Evolutionary conservation across 2,113 vertebrate species (phyloP).

Genomic region (Limanda limanda): DNA sequence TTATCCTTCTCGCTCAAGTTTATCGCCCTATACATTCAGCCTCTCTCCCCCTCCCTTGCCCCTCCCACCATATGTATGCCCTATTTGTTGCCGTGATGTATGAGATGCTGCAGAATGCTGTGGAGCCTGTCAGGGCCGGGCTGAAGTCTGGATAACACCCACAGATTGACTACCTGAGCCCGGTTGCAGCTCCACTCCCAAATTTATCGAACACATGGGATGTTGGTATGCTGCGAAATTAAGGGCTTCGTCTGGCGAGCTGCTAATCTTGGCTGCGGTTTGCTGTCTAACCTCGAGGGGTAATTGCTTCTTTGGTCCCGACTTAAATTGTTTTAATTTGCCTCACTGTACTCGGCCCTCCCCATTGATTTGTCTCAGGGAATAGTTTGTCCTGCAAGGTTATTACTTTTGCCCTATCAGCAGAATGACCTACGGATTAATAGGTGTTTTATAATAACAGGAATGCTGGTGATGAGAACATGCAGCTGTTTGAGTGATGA

Average conservation of each 20-base stretch:
- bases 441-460: conserved; percentile 3
- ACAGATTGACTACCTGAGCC: conserved; percentile 67
- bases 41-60: conserved; percentile 9
- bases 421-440: conserved; percentile 28
- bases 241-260: conserved; percentile 33
- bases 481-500: conserved; percentile 23
- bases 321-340: conserved; percentile 38
- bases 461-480: conserved; percentile 15
- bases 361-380: conserved; percentile 21
- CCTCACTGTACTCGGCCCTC: conserved; percentile 8
- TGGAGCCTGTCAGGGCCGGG: conserved; percentile 41
- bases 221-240: conserved; percentile 42
- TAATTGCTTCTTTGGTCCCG: conserved; percentile 35
- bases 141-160: conserved; percentile 55
- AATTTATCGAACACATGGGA: conserved; percentile 54
- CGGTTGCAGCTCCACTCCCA: conserved; percentile 44
- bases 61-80: conserved; percentile 22
- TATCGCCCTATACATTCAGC: conserved; percentile 6
- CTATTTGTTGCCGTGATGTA: conserved; percentile 69
- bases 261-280: conserved; percentile 41
- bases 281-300: conserved; percentile 27
- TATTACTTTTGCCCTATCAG: conserved; percentile 41
- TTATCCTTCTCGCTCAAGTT: conserved; percentile 21
- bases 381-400: conserved; percentile 25
- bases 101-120: conserved; percentile 53